Base-by-base conservation (phyloP, 2,888 invertebrate genomes). In the Dasysyrphus albostriatus region DNA sequence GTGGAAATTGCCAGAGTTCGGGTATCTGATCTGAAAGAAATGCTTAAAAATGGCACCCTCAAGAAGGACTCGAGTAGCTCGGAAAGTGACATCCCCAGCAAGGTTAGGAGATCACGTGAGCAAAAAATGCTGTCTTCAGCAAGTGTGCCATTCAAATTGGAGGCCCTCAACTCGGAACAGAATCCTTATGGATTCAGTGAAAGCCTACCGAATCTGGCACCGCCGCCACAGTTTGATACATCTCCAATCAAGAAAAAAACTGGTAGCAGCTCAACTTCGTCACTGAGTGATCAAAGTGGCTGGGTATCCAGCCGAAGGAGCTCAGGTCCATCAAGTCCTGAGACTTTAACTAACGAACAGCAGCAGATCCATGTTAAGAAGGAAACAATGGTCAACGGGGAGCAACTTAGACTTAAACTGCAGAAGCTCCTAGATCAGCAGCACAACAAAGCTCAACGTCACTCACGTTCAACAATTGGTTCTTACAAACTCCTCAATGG, bases 281-380 rank as follows among this genome's bases (percentile, higher is more conserved):
- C 95, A 80, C 92, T 96, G 83, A 97, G 97, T 89, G 97, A 97
- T 92, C 96, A 96, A 92, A 97, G 97, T 90, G 97, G 97, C 1
- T 97, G 97, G 97, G 97, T 97, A 0, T 97, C 97, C 39, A 97
- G 96, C 89, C 95, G 96, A 58, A 94, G 95, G 56, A 95, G 95
- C 90, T 95, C 95, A 16, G 94, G 94, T 24, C 94, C 94, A n/a
- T 95, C 95, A 0, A 94, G 95, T 72, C 95, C 95, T 5, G 95
- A 95, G 90, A 91, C 92, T 4, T 90, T 92, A 10, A 90, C 87
- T 42, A 90, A 89, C 73, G 91, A 90, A 75, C 44, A 88, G 34
- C 79, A 79, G 34, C 91, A 90, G 61, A 88, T 90, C 16, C 89
- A 88, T 61, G 88, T 89, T 72, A 89, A 89, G 32, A 90, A 91